Percentiles rank a stretch among this genome's conserved stretches.
Conservation (phyloP, 2,113 vertebrate species). For the Sander lucioperca region DNA sequence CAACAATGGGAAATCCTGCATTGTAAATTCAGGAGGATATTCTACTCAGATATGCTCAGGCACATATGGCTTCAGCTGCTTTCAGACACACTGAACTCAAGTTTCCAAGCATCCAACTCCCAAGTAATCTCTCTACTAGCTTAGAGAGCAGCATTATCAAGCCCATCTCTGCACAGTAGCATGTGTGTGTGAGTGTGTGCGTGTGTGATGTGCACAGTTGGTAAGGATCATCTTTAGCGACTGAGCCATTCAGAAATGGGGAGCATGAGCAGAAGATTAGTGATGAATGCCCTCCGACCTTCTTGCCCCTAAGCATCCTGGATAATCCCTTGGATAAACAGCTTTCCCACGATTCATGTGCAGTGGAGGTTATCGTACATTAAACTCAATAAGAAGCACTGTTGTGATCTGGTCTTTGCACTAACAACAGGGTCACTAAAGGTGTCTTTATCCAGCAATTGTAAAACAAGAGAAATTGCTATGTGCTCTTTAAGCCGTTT, state of each 20-base stretch:
- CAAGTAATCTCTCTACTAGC: constrained; percentile 64
- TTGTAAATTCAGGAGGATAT: constrained; percentile 43
- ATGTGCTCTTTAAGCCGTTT: neutral
- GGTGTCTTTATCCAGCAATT: constrained; percentile 5
- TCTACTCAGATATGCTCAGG: constrained; percentile 11
- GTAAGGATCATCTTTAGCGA: constrained; percentile 67
- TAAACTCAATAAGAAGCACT: constrained; percentile 47
- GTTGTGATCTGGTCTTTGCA: constrained; percentile 36
- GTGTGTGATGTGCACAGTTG: constrained; percentile 60
- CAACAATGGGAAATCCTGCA: constrained; percentile 53
- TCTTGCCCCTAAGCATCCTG: constrained; percentile 69
- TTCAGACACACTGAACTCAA: constrained; percentile 48
- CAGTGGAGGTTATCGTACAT: constrained; percentile 48
- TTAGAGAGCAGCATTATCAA: constrained; percentile 54
- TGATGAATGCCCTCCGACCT: constrained; percentile 73
- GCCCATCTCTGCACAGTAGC: constrained; percentile 19
- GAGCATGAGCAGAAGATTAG: constrained; percentile 76
- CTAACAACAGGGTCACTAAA: constrained; percentile 14
- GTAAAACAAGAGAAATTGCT: neutral
- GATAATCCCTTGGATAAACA: constrained; percentile 77
- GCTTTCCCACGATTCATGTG: constrained; percentile 67
- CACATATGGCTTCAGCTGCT: constrained; percentile 40
- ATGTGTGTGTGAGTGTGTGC: constrained; percentile 32
- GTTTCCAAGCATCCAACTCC: constrained; percentile 52
- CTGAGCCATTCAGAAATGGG: constrained; percentile 70